These are phyloP conservation scores for Cynodonichthys magdalenae DNA, from an alignment of 2,797 vertebrate species.

Conservation along the genomic window DNA sequence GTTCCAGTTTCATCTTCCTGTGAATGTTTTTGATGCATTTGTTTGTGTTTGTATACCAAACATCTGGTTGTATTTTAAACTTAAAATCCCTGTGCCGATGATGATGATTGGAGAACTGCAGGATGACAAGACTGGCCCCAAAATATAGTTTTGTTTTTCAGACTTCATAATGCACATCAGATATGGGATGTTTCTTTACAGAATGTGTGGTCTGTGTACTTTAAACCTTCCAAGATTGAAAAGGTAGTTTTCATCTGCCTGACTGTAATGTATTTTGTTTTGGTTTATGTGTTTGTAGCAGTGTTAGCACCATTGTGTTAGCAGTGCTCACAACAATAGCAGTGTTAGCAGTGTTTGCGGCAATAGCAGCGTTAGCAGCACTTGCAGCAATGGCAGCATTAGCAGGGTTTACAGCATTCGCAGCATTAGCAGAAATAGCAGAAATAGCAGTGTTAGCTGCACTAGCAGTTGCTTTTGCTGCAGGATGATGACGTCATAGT, in stretches of 20 bases:
- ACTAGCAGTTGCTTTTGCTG: too few relatives aligned
- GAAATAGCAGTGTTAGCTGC: too few relatives aligned
- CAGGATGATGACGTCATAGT: too few relatives aligned
- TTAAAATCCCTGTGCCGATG: not conserved
- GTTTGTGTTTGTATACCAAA: slow-evolving; percentile 1
- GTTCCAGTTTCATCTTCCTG: not conserved
- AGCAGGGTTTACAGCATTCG: too few relatives aligned
- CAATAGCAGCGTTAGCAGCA: too few relatives aligned
- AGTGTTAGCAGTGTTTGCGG: too few relatives aligned
- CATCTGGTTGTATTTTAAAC: slow-evolving; percentile 14
- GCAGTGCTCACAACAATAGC: too few relatives aligned
- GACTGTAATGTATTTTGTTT: too few relatives aligned
- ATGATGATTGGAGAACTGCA: not conserved
- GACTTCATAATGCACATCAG: not conserved
- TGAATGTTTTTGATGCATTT: not conserved
- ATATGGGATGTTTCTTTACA: not conserved
- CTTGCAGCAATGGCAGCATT: too few relatives aligned
- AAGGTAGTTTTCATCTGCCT: slow-evolving; percentile 5
- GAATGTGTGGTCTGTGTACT: not conserved
- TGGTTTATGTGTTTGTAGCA: too few relatives aligned
- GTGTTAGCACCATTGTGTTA: too few relatives aligned
- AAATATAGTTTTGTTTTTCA: not conserved
- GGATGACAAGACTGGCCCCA: not conserved
- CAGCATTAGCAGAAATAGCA: too few relatives aligned
- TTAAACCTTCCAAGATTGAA: not conserved